Evolutionary conservation across 1,140 invertebrate genomes (phyloP).

Genomic region (Trichogramma pretiosum): DNA sequence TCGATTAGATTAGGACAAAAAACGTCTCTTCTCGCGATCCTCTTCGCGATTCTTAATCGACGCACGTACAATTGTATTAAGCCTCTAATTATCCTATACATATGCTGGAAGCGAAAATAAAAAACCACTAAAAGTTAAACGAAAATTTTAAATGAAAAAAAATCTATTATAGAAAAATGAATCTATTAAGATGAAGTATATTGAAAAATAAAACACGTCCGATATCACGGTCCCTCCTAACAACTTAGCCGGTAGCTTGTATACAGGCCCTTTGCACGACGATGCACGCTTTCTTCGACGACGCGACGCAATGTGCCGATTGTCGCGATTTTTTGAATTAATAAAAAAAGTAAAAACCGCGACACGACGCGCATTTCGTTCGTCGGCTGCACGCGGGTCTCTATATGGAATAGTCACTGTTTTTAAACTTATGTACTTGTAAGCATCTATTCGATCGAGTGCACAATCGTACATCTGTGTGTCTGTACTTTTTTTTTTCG

Average conservation of each 20-base stretch:
- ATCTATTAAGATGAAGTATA: too few species aligned
- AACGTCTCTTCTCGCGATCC: too few species aligned
- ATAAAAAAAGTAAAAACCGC: slow-evolving; percentile 1
- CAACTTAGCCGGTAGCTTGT: slow-evolving; percentile 44
- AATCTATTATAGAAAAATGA: too few species aligned
- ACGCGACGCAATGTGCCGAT: too few species aligned
- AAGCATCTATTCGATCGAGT: neutral
- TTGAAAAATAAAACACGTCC: too few species aligned
- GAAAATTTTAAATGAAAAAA: too few species aligned
- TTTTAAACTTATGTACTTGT: slow-evolving; percentile 20
- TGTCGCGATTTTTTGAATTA: slow-evolving; percentile 16
- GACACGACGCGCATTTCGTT: slow-evolving; percentile 23
- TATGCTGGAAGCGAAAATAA: too few species aligned
- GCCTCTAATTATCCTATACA: too few species aligned
- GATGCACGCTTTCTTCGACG: slow-evolving; percentile 41
- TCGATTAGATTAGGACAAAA: too few species aligned
- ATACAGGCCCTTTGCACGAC: slow-evolving; percentile 36
- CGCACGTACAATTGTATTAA: too few species aligned
- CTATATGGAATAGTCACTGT: slow-evolving; percentile 44
- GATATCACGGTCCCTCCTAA: slow-evolving; percentile 48
- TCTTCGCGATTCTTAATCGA: too few species aligned
- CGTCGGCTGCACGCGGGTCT: slow-evolving; percentile 42
- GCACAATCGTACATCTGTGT: neutral
- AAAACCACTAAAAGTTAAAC: too few species aligned
- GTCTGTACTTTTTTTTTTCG: neutral